phyloP scores from a whole-genome alignment of 2,888 invertebrate species.

The Acanthosepion pharaonis region DNA sequence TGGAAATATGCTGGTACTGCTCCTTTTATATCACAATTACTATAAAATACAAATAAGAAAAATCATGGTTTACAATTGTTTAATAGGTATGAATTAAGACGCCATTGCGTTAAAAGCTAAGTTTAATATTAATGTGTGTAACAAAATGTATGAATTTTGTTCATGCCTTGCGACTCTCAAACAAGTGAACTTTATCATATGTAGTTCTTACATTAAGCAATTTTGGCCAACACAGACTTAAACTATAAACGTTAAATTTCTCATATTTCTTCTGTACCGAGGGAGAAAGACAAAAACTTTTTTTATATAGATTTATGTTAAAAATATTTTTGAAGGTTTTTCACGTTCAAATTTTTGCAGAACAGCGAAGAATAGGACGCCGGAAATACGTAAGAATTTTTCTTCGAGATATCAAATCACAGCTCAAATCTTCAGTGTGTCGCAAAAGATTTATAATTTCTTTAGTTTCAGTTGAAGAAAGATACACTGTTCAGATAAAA shows the following conservation, averaged over 20 bases:
- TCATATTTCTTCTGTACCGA: not conserved
- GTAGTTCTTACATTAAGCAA: no score
- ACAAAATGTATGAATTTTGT: no score
- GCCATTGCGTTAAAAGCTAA: no score
- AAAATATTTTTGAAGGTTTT: not conserved
- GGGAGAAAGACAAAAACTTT: not conserved
- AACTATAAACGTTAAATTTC: not conserved
- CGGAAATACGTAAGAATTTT: not conserved
- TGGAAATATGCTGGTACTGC: no score
- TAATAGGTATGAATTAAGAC: no score
- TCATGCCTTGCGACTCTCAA: no score
- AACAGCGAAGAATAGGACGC: not conserved
- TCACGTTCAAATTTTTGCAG: not conserved
- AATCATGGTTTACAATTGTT: no score
- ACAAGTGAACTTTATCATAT: no score
- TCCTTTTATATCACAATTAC: no score
- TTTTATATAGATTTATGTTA: not conserved
- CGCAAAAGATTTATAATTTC: not conserved
- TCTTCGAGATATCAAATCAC: not conserved
- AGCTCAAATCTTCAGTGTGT: not conserved
- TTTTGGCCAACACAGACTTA: not conserved
- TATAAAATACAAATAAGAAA: no score
- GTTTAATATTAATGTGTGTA: no score
- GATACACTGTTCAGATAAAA: not conserved
- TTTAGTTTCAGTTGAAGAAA: not conserved